These are phyloP conservation scores for Drosophila kambysellisi DNA, from an alignment of 2,888 invertebrate species.

Conservation along the genomic window DNA sequence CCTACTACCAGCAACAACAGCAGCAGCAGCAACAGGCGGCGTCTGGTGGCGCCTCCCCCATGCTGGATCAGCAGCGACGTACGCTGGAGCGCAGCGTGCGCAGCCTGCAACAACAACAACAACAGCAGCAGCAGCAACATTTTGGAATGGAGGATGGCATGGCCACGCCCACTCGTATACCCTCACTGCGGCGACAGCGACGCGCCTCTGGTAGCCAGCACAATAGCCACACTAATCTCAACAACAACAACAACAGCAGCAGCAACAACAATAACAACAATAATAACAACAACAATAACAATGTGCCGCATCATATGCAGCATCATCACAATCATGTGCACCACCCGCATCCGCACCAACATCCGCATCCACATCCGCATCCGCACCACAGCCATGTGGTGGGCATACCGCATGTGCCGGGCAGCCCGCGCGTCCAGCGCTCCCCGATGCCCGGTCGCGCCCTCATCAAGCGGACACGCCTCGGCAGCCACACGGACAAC, in stretches of 20 bases:
- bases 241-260: slow-evolving; percentile 43
- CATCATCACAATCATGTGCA: slow-evolving; percentile 60
- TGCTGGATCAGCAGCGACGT: slow-evolving; percentile 81
- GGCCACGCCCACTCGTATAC: slow-evolving; percentile 81
- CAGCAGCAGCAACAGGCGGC: slow-evolving; percentile 59
- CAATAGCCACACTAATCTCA: slow-evolving; percentile 73
- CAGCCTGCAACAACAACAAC: slow-evolving; percentile 73
- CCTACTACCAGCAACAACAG: slow-evolving; percentile 68
- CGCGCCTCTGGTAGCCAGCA: slow-evolving; percentile 80
- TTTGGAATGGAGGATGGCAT: slow-evolving; percentile 73
- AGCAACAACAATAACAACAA: slow-evolving; percentile 32
- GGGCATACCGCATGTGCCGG: slow-evolving; percentile 83
- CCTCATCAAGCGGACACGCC: slow-evolving; percentile 83
- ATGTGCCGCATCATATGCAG: slow-evolving; percentile 58
- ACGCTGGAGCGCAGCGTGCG: slow-evolving; percentile 83
- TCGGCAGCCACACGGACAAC: slow-evolving; percentile 85
- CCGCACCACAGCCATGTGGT: slow-evolving; percentile 64
- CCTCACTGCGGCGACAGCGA: slow-evolving; percentile 83
- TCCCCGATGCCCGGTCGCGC: slow-evolving; percentile 85
- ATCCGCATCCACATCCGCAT: slow-evolving; percentile 19
- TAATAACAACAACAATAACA: slow-evolving; percentile 51
- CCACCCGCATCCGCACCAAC: slow-evolving; percentile 54
- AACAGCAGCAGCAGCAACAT: slow-evolving; percentile 38
- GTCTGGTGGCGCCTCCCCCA: slow-evolving; percentile 73
- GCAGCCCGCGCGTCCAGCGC: slow-evolving; percentile 84